These are phyloP conservation scores for Cotesia chilonis DNA, from an alignment of 1,140 invertebrate species.

Conservation along the genomic window DNA sequence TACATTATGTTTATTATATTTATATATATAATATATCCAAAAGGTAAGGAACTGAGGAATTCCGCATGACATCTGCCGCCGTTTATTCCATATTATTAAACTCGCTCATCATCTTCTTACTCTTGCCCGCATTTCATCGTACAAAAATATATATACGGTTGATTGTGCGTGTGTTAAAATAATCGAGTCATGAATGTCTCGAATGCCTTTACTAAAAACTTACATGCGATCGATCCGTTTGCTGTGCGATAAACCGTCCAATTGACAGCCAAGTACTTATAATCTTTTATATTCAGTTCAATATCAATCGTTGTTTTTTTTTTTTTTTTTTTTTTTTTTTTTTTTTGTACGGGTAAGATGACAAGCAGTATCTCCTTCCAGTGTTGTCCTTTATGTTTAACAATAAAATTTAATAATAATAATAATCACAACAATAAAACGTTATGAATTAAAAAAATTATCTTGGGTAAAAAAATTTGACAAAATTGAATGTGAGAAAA, in stretches of 20 bases:
- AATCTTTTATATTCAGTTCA: constrained; percentile 28
- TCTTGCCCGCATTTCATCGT: not conserved
- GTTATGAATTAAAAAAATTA: not conserved
- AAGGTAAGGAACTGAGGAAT: constrained; percentile 9
- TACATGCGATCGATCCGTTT: constrained; percentile 21
- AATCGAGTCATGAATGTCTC: constrained; percentile 31
- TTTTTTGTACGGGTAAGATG: constrained; percentile 11
- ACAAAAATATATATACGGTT: not conserved
- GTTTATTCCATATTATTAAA: constrained; percentile 56
- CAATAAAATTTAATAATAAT: constrained; percentile 1
- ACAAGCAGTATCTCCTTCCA: constrained; percentile 32
- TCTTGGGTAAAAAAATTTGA: too few species aligned
- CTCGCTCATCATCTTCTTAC: constrained; percentile 38
- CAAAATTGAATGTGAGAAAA: constrained; percentile 4
- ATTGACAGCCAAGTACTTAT: constrained; percentile 34
- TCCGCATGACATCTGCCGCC: constrained; percentile 32
- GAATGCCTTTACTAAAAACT: constrained; percentile 8
- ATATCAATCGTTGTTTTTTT: constrained; percentile 24
- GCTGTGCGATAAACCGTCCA: constrained; percentile 32
- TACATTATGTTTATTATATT: not conserved
- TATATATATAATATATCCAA: not conserved
- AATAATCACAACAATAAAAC: not conserved
- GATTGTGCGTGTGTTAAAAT: not conserved
- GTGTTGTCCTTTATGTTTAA: constrained; percentile 24
- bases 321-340: not conserved